phyloP scores from a whole-genome alignment of 2,888 invertebrate species.

The Crematogaster levior region DNA sequence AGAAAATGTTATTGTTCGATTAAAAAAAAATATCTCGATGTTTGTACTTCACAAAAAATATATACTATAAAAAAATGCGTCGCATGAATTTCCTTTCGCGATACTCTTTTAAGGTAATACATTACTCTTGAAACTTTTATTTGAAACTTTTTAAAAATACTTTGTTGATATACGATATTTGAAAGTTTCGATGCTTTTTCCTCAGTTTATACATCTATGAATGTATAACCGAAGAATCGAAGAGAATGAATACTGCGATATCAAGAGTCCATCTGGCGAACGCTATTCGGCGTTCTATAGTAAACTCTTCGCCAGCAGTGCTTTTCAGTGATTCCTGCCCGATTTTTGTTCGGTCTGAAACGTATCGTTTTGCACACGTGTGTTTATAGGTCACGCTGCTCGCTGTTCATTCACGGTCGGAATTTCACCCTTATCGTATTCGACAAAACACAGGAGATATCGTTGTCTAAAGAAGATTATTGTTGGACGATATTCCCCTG shows the following conservation, averaged over 20 bases:
- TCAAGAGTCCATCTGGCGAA: slow-evolving; percentile 11
- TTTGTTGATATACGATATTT: not conserved
- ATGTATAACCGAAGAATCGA: not conserved
- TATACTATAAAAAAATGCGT: not conserved
- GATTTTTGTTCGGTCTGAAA: not conserved
- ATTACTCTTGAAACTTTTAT: not conserved
- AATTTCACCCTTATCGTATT: not conserved
- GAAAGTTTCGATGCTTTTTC: not conserved
- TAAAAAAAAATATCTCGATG: not conserved
- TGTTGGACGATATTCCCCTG: not conserved
- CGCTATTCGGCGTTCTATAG: not conserved
- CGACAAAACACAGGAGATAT: slow-evolving; percentile 8
- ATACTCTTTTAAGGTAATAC: too few species aligned
- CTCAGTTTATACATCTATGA: not conserved
- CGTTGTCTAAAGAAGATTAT: slow-evolving; percentile 4
- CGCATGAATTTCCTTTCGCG: too few species aligned
- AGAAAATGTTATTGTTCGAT: not conserved
- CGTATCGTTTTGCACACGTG: slow-evolving; percentile 24
- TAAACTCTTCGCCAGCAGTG: not conserved
- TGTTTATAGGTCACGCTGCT: slow-evolving; percentile 22
- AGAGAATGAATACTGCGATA: slow-evolving; percentile 1
- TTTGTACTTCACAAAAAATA: not conserved
- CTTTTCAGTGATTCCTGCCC: not conserved
- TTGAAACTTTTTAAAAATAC: not conserved
- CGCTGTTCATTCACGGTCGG: slow-evolving; percentile 54